Evolutionary conservation across 2,797 vertebrate genomes (phyloP), one percentile per base, ranked within the genome.

Genomic region (Agapornis canus): DNA sequence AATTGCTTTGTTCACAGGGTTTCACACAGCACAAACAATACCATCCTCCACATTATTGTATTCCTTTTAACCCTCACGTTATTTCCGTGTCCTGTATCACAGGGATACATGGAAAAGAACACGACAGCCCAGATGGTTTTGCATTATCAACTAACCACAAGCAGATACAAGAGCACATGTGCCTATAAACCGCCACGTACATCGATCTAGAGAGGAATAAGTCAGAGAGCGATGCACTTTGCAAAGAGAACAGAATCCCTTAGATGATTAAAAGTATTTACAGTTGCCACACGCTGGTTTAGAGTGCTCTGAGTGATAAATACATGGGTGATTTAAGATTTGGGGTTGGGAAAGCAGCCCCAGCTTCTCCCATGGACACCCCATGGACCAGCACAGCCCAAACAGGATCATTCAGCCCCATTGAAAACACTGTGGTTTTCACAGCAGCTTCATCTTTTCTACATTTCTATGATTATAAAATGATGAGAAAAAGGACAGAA

Each of bases 1-100:
- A 87, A 88, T 93, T 90, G 94, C 94, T 96, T 94, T 96, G 94
- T 95, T 97, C 95, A 42, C 65, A 43, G 92, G 77, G 51, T 94
- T 92, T 86, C 82, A 81, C 78, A 89, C 89, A n/a, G 76, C 91
- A 51, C 1, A 87, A 95, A 92, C 82, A 86, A 93, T 88, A 56
- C 47, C 69, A 17, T 47, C 57, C 76, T 42, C 5, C 0, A 71
- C 65, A 54, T 17, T 60, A 9, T 6, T 86, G 82, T 77, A n/a
- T 32, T 43, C 66, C 76, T 87, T 88, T 93, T 84, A 95, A 95
- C 93, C 81, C 86, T 82, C 90, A 12, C 26, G 76, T 94, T 95
- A 56, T 95, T 92, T 87, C 48, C 0, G 0, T 40, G 45, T 42
- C 39, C 70, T 17, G 5, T 37, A 20, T 9, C 63, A 73, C 52